Evolutionary conservation across 1,140 invertebrate species (phyloP), one percentile per base, ranked within the genome.

Genomic region (Solenopsis invicta): DNA sequence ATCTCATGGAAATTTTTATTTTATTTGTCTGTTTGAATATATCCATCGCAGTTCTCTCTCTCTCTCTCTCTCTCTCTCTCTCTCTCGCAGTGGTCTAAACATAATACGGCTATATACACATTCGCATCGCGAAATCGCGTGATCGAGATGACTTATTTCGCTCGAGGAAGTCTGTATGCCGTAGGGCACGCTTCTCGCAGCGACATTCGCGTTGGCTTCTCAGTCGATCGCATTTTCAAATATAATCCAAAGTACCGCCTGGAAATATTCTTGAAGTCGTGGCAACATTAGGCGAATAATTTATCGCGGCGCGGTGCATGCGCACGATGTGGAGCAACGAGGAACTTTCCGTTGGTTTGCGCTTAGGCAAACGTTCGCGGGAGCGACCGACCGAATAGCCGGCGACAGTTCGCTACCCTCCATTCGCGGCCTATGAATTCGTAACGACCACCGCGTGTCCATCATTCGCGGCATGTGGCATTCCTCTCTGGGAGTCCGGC

Each of bases 351-450:
- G 66, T 56, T 37, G 77, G 41, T 29, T 29, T 37, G 66, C 67
- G 67, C 61, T 67, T 45, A 41, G 50, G 10, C 67, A 75, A 80
- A 50, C 48, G 67, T 41, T 52, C 34, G 64, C 16, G n/a, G 45
- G 56, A 74, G 41, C 59, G 48, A 74, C 41, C 59, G 48, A 74
- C 41, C 52, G n/a, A 18, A 34, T 29, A 18, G 18, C 75, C 77
- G 62, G 62, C 54, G 77, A 84, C 81, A 86, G 61, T 64, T 86
- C 8, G 54, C 71, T 67, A 87, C 74, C 84, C 87, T 77, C 41
- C 75, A 37, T 52, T 37, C 45, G 21, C 54, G 59, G 21, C 29
- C 1, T 50, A 81, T 91, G 86, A 91, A 91, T 91, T 81, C 86
- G 80, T 91, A 91, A 91, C 80, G 80, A 67, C 72, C 12, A 41